These are phyloP conservation scores for Macrotus californicus DNA, from an alignment of 2,113 vertebrate genomes.

Conservation along the genomic window DNA sequence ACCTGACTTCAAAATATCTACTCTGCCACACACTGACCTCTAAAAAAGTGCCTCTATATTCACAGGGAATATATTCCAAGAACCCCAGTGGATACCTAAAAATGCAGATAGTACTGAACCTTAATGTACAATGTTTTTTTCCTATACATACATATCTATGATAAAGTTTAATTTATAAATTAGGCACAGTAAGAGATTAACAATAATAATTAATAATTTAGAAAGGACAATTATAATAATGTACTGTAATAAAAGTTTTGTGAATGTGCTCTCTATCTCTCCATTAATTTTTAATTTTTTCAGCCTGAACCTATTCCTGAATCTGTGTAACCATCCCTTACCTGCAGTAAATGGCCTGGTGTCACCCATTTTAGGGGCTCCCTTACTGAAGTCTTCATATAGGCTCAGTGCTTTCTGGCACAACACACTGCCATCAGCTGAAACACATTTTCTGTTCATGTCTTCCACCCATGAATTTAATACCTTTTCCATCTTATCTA, in stretches of 20 bases:
- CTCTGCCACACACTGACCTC: not conserved
- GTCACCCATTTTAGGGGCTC: too few relatives aligned
- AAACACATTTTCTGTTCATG: not conserved
- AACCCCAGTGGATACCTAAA: not conserved
- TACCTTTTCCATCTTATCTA: not conserved
- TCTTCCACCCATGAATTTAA: not conserved
- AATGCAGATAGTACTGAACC: not conserved
- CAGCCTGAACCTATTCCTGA: not conserved
- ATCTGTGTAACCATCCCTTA: not conserved
- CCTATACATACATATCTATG: not conserved
- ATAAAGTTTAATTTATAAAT: not conserved
- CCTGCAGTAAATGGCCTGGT: not conserved
- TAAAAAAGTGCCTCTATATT: not conserved
- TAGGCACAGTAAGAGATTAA: not conserved
- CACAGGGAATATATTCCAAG: not conserved
- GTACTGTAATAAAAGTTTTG: not conserved
- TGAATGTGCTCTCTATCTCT: not conserved
- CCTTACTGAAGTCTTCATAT: not conserved
- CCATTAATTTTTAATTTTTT: not conserved
- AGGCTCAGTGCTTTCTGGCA: not conserved
- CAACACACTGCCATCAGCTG: not conserved
- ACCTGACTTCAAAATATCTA: not conserved
- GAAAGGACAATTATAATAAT: not conserved
- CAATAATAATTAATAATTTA: too few relatives aligned
- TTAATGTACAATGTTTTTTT: not conserved